Evolutionary conservation across 2,113 vertebrate genomes (phyloP).

Genomic region (Grus americana): DNA sequence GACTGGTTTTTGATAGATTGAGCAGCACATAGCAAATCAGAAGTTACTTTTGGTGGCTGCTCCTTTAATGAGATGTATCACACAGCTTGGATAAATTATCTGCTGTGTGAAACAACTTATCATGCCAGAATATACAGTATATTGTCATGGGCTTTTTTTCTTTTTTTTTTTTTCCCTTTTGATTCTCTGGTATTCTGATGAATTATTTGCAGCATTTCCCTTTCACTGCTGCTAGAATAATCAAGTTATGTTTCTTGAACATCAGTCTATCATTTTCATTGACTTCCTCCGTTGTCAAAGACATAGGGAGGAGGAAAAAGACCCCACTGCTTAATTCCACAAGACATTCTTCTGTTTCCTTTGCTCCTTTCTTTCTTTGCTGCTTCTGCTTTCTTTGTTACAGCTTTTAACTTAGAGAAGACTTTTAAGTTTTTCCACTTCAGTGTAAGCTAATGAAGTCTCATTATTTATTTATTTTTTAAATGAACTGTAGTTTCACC

Average conservation of each 20-base stretch:
- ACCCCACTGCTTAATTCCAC: slow-evolving; percentile 55
- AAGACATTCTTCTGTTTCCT: slow-evolving; percentile 49
- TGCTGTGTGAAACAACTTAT: slow-evolving; percentile 62
- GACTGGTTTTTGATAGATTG: slow-evolving; percentile 58
- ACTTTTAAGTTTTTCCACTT: slow-evolving; percentile 57
- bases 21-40: slow-evolving; percentile 51
- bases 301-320: not conserved
- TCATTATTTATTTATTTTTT: slow-evolving; percentile 65
- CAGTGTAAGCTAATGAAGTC: slow-evolving; percentile 60
- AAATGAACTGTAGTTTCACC: slow-evolving; percentile 50
- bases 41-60: slow-evolving; percentile 70
- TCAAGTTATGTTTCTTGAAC: slow-evolving; percentile 65
- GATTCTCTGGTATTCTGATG: slow-evolving; percentile 64
- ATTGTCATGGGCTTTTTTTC: slow-evolving; percentile 67
- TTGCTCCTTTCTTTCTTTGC: slow-evolving; percentile 54
- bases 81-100: slow-evolving; percentile 65
- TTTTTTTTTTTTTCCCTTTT: not conserved
- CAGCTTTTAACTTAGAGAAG: slow-evolving; percentile 61
- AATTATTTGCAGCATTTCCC: slow-evolving; percentile 71
- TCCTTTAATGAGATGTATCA: slow-evolving; percentile 71
- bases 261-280: slow-evolving; percentile 65
- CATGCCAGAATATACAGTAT: slow-evolving; percentile 65
- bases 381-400: slow-evolving; percentile 53
- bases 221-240: slow-evolving; percentile 66
- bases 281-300: slow-evolving; percentile 46